These are phyloP conservation scores for Nasonia oneida DNA, from an alignment of 2,888 invertebrate genomes.

Conservation along the genomic window DNA sequence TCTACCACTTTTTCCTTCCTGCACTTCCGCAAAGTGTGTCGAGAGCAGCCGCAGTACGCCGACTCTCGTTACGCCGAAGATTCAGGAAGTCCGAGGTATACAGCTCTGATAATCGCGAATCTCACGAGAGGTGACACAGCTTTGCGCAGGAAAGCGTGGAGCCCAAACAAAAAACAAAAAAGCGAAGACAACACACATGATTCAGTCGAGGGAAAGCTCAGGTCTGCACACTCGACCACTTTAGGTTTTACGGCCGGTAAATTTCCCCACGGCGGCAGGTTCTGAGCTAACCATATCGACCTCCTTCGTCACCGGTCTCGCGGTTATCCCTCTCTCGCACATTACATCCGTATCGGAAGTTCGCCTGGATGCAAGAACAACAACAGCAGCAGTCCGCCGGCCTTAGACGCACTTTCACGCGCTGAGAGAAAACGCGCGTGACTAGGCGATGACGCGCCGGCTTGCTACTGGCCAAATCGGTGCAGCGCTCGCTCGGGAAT, in stretches of 20 bases:
- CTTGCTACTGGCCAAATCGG: conserved; percentile 17
- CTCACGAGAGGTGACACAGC: neutral
- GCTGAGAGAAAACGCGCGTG: conserved; percentile 44
- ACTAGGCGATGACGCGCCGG: conserved; percentile 44
- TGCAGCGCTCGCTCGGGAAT: conserved; percentile 56
- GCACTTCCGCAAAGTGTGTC: conserved; percentile 13
- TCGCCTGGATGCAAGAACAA: conserved; percentile 30
- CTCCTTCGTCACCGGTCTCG: conserved; percentile 47
- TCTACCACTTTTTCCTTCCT: conserved; percentile 14
- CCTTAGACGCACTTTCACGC: conserved; percentile 46
- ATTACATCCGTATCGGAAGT: conserved; percentile 36
- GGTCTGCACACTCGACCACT: conserved; percentile 1
- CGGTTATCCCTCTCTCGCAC: neutral
- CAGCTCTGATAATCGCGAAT: neutral
- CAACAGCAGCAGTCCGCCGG: neutral
- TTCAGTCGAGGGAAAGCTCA: conserved; percentile 53
- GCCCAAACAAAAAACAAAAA: no score
- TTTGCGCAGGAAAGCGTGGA: neutral
- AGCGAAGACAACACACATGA: neutral
- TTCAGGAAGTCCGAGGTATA: conserved; percentile 14
- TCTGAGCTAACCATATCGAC: conserved; percentile 39
- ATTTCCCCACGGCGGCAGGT: conserved; percentile 46
- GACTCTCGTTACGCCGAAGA: neutral
- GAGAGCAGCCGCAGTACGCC: neutral
- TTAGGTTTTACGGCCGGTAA: conserved; percentile 53